phyloP scores from a whole-genome alignment of 2,113 vertebrate genomes.

The Otus sunia region DNA sequence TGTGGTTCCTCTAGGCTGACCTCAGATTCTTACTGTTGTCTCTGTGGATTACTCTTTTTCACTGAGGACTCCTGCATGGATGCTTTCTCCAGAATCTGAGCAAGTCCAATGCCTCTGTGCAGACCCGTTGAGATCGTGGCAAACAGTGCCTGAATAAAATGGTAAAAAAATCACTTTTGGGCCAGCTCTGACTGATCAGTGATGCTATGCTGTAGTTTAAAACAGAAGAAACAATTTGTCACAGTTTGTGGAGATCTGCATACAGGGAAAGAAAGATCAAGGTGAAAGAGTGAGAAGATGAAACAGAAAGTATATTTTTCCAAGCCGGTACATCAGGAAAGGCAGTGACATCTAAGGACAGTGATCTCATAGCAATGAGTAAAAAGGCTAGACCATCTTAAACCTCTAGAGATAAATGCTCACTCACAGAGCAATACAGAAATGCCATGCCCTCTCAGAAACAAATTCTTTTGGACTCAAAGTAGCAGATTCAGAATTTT shows the following conservation, averaged over 20 bases:
- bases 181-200: neutral
- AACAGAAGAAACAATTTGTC: neutral
- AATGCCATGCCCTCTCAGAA: neutral
- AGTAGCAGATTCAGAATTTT: neutral
- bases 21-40: neutral
- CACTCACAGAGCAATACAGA: neutral
- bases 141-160: neutral
- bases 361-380: neutral
- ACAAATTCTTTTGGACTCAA: neutral
- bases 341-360: neutral
- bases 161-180: neutral
- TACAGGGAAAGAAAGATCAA: neutral
- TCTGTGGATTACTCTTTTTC: neutral
- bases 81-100: neutral
- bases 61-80: neutral
- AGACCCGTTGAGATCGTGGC: neutral
- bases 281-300: neutral
- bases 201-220: neutral
- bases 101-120: neutral
- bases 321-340: neutral
- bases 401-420: neutral
- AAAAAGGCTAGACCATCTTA: neutral
- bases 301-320: neutral
- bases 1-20: neutral
- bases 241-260: neutral